Evolutionary conservation across 2,888 invertebrate genomes (phyloP), one percentile per base, ranked within the genome.

Genomic region (Seira musarum): DNA sequence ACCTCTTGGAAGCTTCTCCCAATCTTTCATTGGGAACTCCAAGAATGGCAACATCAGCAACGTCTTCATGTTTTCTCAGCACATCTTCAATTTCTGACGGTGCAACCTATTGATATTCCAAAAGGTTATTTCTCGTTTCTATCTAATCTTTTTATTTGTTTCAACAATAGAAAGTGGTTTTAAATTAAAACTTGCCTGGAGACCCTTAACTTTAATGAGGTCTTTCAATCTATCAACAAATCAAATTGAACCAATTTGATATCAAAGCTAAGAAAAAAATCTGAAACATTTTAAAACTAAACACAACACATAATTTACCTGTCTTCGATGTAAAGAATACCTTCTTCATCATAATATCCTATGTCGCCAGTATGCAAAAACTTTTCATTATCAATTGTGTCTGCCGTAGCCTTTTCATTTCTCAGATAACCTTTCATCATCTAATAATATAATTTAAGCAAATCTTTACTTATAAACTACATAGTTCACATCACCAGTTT

Each of bases 301-400:
- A n/a, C n/a, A n/a, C n/a, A n/a, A n/a, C n/a, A n/a, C n/a, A n/a
- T n/a, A n/a, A n/a, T n/a, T n/a, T 66, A 77, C 78, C 78, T 66
- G 88, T 94, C 95, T 13, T 94, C 93, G 83, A 95, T 92, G 88
- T 91, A 94, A 88, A 94, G 94, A 88, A 92, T 93, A 57, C 91
- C 91, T 67, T 94, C 93, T 3, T 93, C 93, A 87, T 95, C 94
- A 87, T 93, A 93, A 87, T 93, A 93, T 0, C 92, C 94, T 15
- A 95, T 92, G 88, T 95, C 95, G 1, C 95, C 94, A 0, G 93
- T 94, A 87, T 93, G 93, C n/a, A 95, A 89, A 95, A 95, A 96
- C 13, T 94, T 95, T 0, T 95, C 93, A 5, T 90, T 89, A 87
- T 94, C 93, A 5, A 95, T 89, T 0, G 93, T 93, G 85, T 93